Conservation (phyloP, 2,888 invertebrate genomes). For the Scelioninae gen. 1 region DNA sequence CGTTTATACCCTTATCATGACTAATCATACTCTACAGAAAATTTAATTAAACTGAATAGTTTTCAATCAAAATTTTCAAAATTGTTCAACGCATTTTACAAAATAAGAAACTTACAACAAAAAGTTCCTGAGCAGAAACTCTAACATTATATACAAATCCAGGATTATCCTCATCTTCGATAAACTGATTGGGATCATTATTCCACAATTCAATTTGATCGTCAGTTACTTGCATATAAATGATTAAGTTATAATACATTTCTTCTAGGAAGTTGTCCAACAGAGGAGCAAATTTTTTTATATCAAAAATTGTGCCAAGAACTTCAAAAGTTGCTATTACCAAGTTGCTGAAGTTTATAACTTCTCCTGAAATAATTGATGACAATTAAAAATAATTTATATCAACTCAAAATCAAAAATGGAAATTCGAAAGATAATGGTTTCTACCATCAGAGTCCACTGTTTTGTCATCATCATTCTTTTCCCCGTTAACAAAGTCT, state of each 20-base stretch:
- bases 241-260: slow-evolving; percentile 88
- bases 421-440: neutral
- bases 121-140: slow-evolving; percentile 88
- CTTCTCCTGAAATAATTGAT: slow-evolving; percentile 85
- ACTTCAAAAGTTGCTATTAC: slow-evolving; percentile 89
- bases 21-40: slow-evolving; percentile 76
- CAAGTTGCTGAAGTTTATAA: slow-evolving; percentile 87
- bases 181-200: slow-evolving; percentile 88
- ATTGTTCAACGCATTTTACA: neutral
- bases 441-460: slow-evolving; percentile 87
- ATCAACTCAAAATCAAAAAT: neutral
- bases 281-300: slow-evolving; percentile 85
- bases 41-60: neutral
- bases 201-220: slow-evolving; percentile 88
- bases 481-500: slow-evolving; percentile 87
- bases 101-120: slow-evolving; percentile 84
- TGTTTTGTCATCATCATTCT: slow-evolving; percentile 84
- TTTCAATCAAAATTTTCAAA: neutral
- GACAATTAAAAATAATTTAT: neutral
- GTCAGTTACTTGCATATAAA: slow-evolving; percentile 89
- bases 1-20: slow-evolving; percentile 85
- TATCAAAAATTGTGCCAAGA: slow-evolving; percentile 87
- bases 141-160: slow-evolving; percentile 88
- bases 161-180: slow-evolving; percentile 89
- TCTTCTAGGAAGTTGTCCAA: slow-evolving; percentile 87